Conservation (phyloP, 2,797 vertebrate genomes). For the Ctenochaetus hawaiiensis region DNA sequence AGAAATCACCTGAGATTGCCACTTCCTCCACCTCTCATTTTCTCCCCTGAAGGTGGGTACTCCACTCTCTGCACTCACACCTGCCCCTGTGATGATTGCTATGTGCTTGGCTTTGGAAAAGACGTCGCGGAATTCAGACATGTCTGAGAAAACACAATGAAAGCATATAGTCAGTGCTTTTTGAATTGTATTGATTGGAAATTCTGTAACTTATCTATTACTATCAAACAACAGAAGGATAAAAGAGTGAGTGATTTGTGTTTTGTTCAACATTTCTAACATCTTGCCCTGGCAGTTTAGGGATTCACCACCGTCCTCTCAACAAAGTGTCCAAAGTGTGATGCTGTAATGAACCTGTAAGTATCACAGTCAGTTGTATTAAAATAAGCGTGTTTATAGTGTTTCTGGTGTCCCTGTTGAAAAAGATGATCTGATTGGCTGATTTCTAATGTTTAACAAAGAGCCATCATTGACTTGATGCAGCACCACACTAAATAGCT, state of each 20-base stretch:
- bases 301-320: no score
- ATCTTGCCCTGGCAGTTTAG: not conserved
- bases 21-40: constrained; percentile 94
- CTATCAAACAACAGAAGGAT: not conserved
- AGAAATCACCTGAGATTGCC: constrained; percentile 92
- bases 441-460: not conserved
- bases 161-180: not conserved
- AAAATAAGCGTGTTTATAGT: no score
- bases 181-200: not conserved
- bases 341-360: no score
- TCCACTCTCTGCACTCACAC: constrained; percentile 94
- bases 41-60: constrained; percentile 93
- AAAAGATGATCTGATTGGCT: not conserved
- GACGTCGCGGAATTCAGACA: constrained; percentile 90
- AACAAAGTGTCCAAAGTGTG: no score
- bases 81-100: constrained; percentile 93
- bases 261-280: not conserved
- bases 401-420: no score
- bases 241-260: not conserved
- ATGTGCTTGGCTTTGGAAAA: constrained; percentile 94
- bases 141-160: constrained; percentile 75
- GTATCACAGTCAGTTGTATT: no score
- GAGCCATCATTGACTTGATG: not conserved
- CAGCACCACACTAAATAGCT: no score
- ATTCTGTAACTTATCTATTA: not conserved